Evolutionary conservation across 2,113 vertebrate species (phyloP).

Genomic region (Pomatostomus ruficeps): DNA sequence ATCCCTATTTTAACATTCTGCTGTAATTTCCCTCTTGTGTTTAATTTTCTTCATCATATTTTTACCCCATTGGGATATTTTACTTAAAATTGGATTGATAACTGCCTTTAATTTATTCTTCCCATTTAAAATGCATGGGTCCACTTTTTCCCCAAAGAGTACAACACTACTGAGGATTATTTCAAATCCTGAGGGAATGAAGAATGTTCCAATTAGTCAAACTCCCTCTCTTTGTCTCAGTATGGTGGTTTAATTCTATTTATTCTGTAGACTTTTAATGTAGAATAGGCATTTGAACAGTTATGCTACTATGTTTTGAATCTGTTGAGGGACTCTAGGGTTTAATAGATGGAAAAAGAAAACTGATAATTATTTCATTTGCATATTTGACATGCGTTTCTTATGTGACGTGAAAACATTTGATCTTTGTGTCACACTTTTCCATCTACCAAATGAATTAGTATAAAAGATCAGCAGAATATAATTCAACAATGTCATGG

Average conservation of each 20-base stretch:
- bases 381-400: neutral
- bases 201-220: neutral
- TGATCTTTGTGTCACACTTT: neutral
- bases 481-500: neutral
- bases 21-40: neutral
- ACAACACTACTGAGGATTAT: neutral
- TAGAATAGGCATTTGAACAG: neutral
- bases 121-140: neutral
- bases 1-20: neutral
- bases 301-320: neutral
- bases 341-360: neutral
- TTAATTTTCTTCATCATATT: constrained; percentile 32
- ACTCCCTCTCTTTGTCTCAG: neutral
- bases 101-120: constrained; percentile 16
- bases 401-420: neutral
- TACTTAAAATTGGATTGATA: constrained; percentile 27
- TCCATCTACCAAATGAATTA: neutral
- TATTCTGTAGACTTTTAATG: neutral
- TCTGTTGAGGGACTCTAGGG: neutral
- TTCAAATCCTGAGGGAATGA: neutral
- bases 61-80: constrained; percentile 16
- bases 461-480: neutral
- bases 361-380: neutral
- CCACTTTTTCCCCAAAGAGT: neutral
- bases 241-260: neutral